Evolutionary conservation across 2,888 invertebrate species (phyloP).

Genomic region (Meta bourneti): DNA sequence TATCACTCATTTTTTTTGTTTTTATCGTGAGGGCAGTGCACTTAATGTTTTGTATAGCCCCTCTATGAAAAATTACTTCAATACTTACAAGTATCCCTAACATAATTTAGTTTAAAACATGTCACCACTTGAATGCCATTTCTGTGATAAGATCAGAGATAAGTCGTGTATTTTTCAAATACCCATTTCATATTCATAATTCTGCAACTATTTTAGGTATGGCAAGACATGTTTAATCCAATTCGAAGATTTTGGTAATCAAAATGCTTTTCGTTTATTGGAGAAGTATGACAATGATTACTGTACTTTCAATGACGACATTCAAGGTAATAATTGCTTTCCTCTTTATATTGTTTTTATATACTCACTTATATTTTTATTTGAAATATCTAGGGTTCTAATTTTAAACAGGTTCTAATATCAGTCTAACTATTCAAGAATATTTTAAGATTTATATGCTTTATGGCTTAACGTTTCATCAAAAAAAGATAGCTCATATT

Average conservation of each 20-base stretch:
- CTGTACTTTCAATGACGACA: conserved; percentile 99
- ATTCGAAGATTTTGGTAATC: conserved; percentile 99
- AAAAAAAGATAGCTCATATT: too few relatives aligned
- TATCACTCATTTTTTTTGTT: background rate
- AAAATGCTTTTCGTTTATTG: conserved; percentile 96
- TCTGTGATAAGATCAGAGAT: background rate
- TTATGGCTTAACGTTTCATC: too few relatives aligned
- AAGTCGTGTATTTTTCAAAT: background rate
- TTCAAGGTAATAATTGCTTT: conserved; percentile 87
- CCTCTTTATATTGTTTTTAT: background rate
- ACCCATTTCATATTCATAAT: background rate
- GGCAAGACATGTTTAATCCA: conserved; percentile 84
- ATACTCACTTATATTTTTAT: too few relatives aligned
- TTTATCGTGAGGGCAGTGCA: background rate
- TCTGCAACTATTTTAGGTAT: conserved; percentile 80
- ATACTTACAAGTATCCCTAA: background rate
- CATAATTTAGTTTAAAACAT: too few relatives aligned
- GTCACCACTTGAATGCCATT: background rate
- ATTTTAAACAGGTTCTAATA: too few relatives aligned
- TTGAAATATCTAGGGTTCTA: too few relatives aligned
- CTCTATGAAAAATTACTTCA: background rate
- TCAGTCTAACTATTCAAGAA: too few relatives aligned
- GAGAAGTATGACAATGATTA: conserved; percentile 92
- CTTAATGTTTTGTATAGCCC: background rate
- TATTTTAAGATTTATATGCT: too few relatives aligned